Conservation (phyloP, 2,113 vertebrate species). For the Genyomyrus donnyi region DNA sequence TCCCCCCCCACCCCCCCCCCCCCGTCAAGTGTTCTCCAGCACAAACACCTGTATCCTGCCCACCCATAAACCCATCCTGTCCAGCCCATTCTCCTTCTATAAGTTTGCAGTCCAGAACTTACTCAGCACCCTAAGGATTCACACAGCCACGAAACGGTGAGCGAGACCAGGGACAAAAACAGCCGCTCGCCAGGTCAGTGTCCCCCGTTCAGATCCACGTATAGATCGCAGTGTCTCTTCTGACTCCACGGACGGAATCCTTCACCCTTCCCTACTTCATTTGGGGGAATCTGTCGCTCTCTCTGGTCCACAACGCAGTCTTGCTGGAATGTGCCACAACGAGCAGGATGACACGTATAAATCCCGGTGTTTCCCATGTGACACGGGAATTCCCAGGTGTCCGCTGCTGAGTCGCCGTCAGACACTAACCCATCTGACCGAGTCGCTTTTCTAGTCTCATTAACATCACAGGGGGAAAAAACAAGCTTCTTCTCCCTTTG, state of each 20-base stretch:
- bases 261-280: background rate
- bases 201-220: background rate
- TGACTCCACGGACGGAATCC: background rate
- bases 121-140: background rate
- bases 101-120: background rate
- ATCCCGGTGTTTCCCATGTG: background rate
- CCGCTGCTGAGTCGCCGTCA: background rate
- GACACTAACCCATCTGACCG: background rate
- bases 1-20: background rate
- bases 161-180: background rate
- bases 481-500: background rate
- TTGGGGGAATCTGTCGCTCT: background rate
- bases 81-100: background rate
- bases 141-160: background rate
- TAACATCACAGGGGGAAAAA: background rate
- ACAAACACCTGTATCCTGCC: background rate
- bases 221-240: background rate
- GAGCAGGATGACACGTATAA: background rate
- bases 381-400: background rate
- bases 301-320: background rate
- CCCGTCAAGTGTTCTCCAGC: background rate
- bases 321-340: background rate
- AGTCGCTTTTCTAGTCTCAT: background rate
- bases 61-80: background rate
- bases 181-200: background rate